These are phyloP conservation scores for Phoxinus dragarum DNA, from an alignment of 2,797 vertebrate genomes.

Conservation along the genomic window DNA sequence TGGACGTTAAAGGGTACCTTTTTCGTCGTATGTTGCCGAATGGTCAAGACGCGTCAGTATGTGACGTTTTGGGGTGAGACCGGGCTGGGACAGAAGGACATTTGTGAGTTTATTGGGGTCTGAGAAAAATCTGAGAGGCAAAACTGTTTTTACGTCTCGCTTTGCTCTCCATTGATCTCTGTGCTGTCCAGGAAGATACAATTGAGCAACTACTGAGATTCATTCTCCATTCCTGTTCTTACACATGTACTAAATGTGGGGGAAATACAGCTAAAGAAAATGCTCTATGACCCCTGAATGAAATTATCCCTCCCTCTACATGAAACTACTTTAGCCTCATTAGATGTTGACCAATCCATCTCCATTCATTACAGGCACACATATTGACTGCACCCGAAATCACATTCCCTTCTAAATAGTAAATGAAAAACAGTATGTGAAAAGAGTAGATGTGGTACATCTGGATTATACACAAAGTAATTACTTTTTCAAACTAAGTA, in stretches of 20 bases:
- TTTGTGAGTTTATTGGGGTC: no score
- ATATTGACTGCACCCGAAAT: not conserved
- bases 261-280: not conserved
- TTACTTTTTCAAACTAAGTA: no score
- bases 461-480: no score
- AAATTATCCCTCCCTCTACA: no score
- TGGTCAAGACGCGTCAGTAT: no score
- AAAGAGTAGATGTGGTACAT: no score
- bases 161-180: not conserved
- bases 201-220: not conserved
- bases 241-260: not conserved
- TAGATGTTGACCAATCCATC: not conserved
- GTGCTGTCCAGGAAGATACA: not conserved
- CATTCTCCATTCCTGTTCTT: not conserved
- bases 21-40: no score
- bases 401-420: not conserved
- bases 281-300: no score
- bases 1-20: no score
- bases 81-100: no score
- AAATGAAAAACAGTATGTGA: not conserved
- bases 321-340: not conserved
- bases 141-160: not conserved
- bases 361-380: not conserved
- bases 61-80: no score
- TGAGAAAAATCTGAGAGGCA: no score